These are phyloP conservation scores for Agriotes lineatus DNA, from an alignment of 2,888 invertebrate genomes.

Conservation along the genomic window DNA sequence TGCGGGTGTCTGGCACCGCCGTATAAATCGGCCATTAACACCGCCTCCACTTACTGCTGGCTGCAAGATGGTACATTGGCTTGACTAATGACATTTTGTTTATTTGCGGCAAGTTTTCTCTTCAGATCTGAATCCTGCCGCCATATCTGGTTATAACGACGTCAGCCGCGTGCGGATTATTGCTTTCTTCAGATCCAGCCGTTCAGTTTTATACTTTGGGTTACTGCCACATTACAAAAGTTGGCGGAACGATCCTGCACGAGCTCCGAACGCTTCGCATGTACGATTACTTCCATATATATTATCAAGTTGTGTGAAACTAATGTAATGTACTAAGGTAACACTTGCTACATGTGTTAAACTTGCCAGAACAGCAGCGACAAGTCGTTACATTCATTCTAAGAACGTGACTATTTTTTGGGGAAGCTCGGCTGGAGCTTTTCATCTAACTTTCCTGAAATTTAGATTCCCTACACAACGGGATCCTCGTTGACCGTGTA, in stretches of 20 bases:
- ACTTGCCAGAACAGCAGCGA: slow-evolving; percentile 13
- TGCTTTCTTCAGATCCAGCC: slow-evolving; percentile 60
- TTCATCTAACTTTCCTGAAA: no score
- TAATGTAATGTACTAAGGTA: slow-evolving; percentile 33
- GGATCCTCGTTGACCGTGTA: no score
- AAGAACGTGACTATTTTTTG: neutral
- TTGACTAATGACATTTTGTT: slow-evolving; percentile 62
- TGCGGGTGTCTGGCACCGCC: slow-evolving; percentile 55
- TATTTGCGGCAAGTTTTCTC: slow-evolving; percentile 58
- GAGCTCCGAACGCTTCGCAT: slow-evolving; percentile 51
- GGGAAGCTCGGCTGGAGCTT: neutral
- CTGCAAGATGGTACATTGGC: slow-evolving; percentile 51
- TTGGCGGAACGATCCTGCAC: slow-evolving; percentile 49
- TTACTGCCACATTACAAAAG: slow-evolving; percentile 53
- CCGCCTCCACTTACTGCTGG: slow-evolving; percentile 49
- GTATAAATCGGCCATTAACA: slow-evolving; percentile 65
- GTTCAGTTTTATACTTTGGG: slow-evolving; percentile 58
- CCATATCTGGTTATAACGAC: slow-evolving; percentile 62
- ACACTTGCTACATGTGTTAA: slow-evolving; percentile 30
- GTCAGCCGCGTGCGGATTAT: slow-evolving; percentile 62
- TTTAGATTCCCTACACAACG: no score
- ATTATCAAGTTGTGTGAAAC: slow-evolving; percentile 37
- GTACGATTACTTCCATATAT: slow-evolving; percentile 39
- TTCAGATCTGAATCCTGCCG: slow-evolving; percentile 52
- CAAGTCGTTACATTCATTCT: slow-evolving; percentile 19